Conservation (phyloP, 2,888 invertebrate genomes). For the Euproctis similis region DNA sequence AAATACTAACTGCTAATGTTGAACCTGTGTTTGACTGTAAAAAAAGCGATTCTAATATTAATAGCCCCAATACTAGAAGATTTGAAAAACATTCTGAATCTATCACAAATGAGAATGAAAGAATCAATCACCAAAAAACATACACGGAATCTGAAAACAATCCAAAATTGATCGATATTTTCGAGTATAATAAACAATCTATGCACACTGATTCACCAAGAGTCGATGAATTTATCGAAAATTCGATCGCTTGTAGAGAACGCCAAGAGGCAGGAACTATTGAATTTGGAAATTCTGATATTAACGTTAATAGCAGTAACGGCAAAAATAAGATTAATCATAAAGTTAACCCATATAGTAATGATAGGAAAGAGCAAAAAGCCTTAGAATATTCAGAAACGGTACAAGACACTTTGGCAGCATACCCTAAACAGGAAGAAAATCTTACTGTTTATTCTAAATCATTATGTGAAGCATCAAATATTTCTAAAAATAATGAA, state of each 20-base stretch:
- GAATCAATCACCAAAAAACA: slow-evolving; percentile 14
- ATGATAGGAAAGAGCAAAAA: slow-evolving; percentile 12
- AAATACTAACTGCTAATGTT: slow-evolving; percentile 40
- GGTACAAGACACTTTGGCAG: slow-evolving; percentile 19
- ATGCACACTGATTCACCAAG: slow-evolving; percentile 32
- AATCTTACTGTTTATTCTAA: too few relatives aligned
- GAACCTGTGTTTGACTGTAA: slow-evolving; percentile 39
- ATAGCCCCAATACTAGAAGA: slow-evolving; percentile 34
- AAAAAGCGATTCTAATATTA: slow-evolving; percentile 45
- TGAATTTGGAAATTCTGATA: slow-evolving; percentile 18
- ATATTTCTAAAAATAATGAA: slow-evolving; percentile 21
- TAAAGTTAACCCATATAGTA: slow-evolving; percentile 39
- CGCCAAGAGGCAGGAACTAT: slow-evolving; percentile 18
- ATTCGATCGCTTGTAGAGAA: slow-evolving; percentile 8
- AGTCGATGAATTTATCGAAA: slow-evolving; percentile 17
- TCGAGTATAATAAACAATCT: slow-evolving; percentile 33
- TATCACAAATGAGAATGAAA: slow-evolving; percentile 14
- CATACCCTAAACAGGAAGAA: slow-evolving; percentile 1
- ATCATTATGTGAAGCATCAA: slow-evolving; percentile 18
- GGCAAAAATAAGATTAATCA: slow-evolving; percentile 33
- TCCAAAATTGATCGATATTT: slow-evolving; percentile 38
- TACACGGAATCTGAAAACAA: too few relatives aligned
- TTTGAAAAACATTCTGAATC: slow-evolving; percentile 47
- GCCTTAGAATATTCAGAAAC: slow-evolving; percentile 20
- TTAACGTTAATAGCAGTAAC: slow-evolving; percentile 12